Evolutionary conservation across 2,113 vertebrate species (phyloP), one percentile per base, ranked within the genome.

Genomic region (Cyprinodon tularosa): DNA sequence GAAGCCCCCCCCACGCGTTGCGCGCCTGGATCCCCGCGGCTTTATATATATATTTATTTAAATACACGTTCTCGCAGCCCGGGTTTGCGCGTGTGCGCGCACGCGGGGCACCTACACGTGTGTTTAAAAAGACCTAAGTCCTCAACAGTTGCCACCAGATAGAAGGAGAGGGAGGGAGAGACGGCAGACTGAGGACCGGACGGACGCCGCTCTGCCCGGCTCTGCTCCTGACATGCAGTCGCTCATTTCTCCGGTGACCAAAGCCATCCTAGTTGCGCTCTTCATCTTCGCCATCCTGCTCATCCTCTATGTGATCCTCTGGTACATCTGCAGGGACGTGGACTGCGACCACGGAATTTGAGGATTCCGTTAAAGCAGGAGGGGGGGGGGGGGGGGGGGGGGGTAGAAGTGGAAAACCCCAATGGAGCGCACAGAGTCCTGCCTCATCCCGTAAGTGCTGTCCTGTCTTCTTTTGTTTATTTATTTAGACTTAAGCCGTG

Each of bases 321-420:
- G 97, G 97, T 99, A 99, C 94, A 99, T 99, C 90, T 99, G 97
- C 95, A 95, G 97, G 77, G 97, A 98, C 93, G 97, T 97, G 89
- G 97, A 99, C 93, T 98, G 97, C 88, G 97, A 98, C 86, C 97
- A 97, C 94, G 97, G 97, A 69, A 95, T 99, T 87, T 99, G 95
- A 98, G 90, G 89, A 92, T 88, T 87, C 83, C 74, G 63, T 75
- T 73, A 38, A 74, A 83, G 53, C 70, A 72, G 45, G 29, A 29
- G 29, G 75, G 45, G 83, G 84, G 73, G 14, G 83, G 84, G 73
- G 14, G n/a, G n/a, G 29, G 75, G 45, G 29, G 75, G 45, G 83
- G 84, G 73, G 14, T 20, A 57, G 71, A 80, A 66, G 38, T 59
- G 86, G 77, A 62, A 68, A 76, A 72, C 74, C 66, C 40, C 74